Conservation (phyloP, 2,888 invertebrate genomes). For the Dastarcus helophoroides region DNA sequence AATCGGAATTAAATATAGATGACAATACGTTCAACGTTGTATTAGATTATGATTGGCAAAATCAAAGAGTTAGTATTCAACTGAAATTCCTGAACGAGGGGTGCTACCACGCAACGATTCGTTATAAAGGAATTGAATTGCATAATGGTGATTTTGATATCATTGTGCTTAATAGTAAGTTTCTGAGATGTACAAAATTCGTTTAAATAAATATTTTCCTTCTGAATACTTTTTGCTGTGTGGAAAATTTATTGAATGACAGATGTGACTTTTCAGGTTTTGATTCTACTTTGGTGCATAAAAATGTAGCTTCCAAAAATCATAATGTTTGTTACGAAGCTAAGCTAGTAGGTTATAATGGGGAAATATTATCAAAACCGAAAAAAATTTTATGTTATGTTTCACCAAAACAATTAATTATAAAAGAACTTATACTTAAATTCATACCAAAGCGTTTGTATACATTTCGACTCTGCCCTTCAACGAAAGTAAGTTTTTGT, state of each 20-base stretch:
- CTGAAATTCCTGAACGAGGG: conserved; percentile 70
- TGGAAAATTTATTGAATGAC: neutral
- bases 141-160: conserved; percentile 88
- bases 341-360: conserved; percentile 50
- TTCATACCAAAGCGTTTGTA: conserved; percentile 86
- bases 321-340: conserved; percentile 83
- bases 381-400: conserved; percentile 84
- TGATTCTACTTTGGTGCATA: conserved; percentile 75
- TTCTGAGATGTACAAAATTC: neutral
- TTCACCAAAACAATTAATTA: conserved; percentile 81
- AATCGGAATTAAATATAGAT: conserved; percentile 35
- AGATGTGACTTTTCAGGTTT: conserved; percentile 50
- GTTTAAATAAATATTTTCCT: neutral
- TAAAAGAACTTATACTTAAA: conserved; percentile 87
- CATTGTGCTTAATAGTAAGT: conserved; percentile 77
- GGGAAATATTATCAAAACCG: conserved; percentile 55
- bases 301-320: conserved; percentile 74
- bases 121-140: conserved; percentile 60
- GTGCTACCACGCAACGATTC: conserved; percentile 70
- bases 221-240: neutral
- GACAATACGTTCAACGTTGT: conserved; percentile 42
- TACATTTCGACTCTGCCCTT: conserved; percentile 85
- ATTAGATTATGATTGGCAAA: conserved; percentile 66
- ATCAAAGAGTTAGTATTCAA: conserved; percentile 64
- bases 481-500: conserved; percentile 78